phyloP scores from a whole-genome alignment of 35 echinoderm and acorn worm genomes.

The Ophiothrix spiculata region DNA sequence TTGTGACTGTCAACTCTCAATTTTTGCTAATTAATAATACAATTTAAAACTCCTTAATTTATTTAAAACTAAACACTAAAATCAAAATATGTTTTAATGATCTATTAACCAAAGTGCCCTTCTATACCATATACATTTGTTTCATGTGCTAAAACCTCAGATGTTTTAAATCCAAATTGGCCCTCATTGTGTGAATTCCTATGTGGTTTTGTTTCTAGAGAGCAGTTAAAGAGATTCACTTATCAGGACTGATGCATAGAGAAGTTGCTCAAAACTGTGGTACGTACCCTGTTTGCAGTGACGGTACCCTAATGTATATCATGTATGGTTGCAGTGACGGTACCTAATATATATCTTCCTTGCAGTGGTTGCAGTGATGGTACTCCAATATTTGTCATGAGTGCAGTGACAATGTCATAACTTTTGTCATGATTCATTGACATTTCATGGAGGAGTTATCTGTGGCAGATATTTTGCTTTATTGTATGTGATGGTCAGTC shows the following conservation, averaged over 20 bases:
- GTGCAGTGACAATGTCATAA: no score
- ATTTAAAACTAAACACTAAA: not conserved
- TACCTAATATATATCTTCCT: not conserved
- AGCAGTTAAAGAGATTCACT: constrained; percentile 86
- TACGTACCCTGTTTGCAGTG: constrained; percentile 26
- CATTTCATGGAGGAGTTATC: no score
- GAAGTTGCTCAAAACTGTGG: constrained; percentile 70
- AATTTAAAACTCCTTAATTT: not conserved
- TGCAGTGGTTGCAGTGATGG: no score
- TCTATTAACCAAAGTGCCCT: not conserved
- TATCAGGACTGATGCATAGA: constrained; percentile 81
- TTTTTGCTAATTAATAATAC: not conserved
- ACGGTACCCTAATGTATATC: no score
- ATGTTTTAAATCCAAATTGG: no score
- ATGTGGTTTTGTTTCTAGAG: constrained; percentile 60
- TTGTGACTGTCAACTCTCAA: no score
- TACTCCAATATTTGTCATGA: no score
- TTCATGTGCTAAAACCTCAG: no score
- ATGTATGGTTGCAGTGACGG: not conserved
- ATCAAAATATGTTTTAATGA: not conserved
- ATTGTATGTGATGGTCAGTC: not conserved
- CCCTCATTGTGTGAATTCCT: no score
- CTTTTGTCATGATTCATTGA: no score
- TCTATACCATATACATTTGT: not conserved
- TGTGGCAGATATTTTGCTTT: not conserved